A percentile compares a stretch with the other conserved stretches of the same genome.
Conservation (phyloP, 2,113 vertebrate species). For the Sylvietta virens region DNA sequence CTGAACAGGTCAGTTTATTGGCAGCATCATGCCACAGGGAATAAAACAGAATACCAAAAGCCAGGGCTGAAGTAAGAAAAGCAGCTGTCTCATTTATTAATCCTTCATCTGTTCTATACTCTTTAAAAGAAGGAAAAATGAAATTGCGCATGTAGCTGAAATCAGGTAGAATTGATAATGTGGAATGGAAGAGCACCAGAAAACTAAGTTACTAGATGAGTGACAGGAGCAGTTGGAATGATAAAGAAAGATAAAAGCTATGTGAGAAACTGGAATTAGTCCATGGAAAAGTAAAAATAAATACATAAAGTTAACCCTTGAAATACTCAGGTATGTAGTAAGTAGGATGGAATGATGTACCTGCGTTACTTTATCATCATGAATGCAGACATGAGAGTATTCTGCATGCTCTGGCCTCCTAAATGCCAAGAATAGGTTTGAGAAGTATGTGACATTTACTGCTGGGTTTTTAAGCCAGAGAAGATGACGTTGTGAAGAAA, state of each 20-base stretch:
- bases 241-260: not conserved
- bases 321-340: not conserved
- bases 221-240: not conserved
- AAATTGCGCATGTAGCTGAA: not conserved
- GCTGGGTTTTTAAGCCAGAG: not conserved
- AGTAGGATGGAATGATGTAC: not conserved
- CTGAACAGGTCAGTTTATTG: conserved; percentile 8
- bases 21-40: not conserved
- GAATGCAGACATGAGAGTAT: not conserved
- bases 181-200: not conserved
- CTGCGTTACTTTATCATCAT: not conserved
- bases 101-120: not conserved
- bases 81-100: not conserved
- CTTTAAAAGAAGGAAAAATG: not conserved
- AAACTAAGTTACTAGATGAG: not conserved
- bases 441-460: not conserved
- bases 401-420: not conserved
- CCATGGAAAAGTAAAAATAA: not conserved
- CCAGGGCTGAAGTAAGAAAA: conserved; percentile 3
- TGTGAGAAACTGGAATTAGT: not conserved
- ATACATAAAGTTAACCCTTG: not conserved
- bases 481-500: not conserved
- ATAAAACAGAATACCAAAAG: not conserved
- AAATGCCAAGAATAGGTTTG: not conserved
- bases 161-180: not conserved